Percentiles rank a stretch among this genome's conserved stretches.
These are phyloP conservation scores for Trematomus loennbergii DNA, from an alignment of 2,113 vertebrate genomes.

Conservation along the genomic window DNA sequence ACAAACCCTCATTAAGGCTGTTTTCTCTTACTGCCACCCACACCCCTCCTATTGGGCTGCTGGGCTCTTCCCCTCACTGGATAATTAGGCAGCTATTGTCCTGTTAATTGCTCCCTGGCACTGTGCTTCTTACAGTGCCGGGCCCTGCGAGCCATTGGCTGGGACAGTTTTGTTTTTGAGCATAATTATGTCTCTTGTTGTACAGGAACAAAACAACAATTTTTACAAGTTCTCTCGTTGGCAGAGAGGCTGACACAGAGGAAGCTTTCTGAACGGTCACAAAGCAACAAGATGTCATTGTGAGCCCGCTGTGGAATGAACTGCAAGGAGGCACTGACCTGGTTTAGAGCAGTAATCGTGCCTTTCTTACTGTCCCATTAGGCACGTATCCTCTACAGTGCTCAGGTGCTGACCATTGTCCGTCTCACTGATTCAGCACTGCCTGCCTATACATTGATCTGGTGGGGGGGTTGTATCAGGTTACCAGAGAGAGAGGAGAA, in stretches of 20 bases:
- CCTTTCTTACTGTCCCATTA: conserved; percentile 39
- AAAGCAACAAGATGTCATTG: conserved; percentile 74
- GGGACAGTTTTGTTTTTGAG: conserved; percentile 72
- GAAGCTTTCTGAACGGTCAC: conserved; percentile 58
- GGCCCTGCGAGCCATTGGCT: conserved; percentile 60
- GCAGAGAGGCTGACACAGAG: conserved; percentile 62
- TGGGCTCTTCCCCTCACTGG: conserved; percentile 70
- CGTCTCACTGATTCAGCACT: conserved; percentile 25
- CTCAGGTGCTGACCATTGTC: conserved; percentile 47
- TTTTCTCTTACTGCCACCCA: conserved; percentile 68
- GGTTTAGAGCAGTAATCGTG: conserved; percentile 55
- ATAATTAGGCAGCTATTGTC: conserved; percentile 86
- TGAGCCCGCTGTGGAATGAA: conserved; percentile 66
- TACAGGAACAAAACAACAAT: conserved; percentile 77
- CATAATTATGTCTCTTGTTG: conserved; percentile 79
- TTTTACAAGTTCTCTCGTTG: conserved; percentile 56
- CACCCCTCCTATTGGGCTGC: conserved; percentile 71
- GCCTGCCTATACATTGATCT: conserved; percentile 32
- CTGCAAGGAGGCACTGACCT: conserved; percentile 73
- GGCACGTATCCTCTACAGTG: neutral
- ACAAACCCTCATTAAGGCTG: conserved; percentile 83
- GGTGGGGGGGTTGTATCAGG: conserved; percentile 22
- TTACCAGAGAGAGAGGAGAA: conserved; percentile 47
- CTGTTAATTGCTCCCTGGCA: conserved; percentile 77
- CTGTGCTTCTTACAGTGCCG: conserved; percentile 60